These are phyloP conservation scores for Notamacropus eugenii DNA, from an alignment of 2,797 vertebrate genomes.

Conservation along the genomic window DNA sequence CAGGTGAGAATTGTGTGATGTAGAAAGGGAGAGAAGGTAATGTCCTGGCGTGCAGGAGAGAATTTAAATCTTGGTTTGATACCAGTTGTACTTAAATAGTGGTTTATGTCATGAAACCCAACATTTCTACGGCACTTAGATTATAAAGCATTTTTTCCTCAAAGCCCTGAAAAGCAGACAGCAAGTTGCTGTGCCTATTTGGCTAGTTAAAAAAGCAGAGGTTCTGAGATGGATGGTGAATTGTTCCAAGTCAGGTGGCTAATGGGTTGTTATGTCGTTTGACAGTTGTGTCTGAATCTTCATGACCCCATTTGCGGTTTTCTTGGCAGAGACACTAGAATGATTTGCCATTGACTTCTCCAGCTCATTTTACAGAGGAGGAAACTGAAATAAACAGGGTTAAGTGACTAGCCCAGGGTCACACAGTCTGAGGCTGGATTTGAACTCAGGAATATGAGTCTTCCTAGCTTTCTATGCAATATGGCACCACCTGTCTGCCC, in stretches of 20 bases:
- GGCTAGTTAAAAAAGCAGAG: background rate
- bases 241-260: background rate
- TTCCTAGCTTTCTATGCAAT: background rate
- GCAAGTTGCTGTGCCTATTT: background rate
- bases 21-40: background rate
- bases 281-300: background rate
- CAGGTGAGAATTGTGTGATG: background rate
- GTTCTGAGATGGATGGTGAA: accelerated
- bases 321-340: background rate
- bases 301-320: background rate
- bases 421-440: background rate
- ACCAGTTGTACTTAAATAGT: background rate
- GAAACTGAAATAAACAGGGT: background rate
- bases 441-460: background rate
- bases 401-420: background rate
- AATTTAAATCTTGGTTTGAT: background rate
- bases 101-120: background rate
- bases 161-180: background rate
- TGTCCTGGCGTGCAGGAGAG: background rate
- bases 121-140: background rate
- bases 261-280: background rate
- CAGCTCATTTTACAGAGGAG: background rate
- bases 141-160: background rate
- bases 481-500: background rate
- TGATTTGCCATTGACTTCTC: background rate